Evolutionary conservation across 2,113 vertebrate species (phyloP).

Genomic region (Microcebus lehilahytsara): DNA sequence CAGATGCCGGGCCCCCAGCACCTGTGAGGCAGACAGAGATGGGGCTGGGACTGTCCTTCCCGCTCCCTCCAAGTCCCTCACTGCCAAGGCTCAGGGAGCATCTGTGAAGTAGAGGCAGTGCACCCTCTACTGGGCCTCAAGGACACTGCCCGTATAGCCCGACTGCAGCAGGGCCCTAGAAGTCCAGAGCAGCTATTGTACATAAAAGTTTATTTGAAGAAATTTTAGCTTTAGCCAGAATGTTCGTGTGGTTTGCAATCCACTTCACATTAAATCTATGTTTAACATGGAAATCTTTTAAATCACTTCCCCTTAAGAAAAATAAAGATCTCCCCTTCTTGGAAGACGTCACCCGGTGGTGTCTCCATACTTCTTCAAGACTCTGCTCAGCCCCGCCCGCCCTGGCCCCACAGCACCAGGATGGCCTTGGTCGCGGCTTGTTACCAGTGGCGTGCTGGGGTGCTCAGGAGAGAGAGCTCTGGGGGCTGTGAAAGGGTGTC

Average conservation of each 20-base stretch:
- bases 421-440: neutral
- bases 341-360: neutral
- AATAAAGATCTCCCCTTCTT: neutral
- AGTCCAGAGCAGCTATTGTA: neutral
- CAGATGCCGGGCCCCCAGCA: slow-evolving; percentile 95
- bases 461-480: neutral
- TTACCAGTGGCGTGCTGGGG: neutral
- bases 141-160: neutral
- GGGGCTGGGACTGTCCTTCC: neutral
- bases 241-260: neutral
- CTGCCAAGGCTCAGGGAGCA: neutral
- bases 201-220: neutral
- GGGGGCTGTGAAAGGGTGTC: too few species aligned
- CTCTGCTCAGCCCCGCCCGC: neutral
- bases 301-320: neutral
- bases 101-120: neutral
- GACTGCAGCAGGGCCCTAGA: neutral
- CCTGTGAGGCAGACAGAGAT: slow-evolving; percentile 80
- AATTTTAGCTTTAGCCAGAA: neutral
- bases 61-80: neutral
- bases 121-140: slow-evolving; percentile 70
- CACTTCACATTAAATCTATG: neutral
- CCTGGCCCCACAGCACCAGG: neutral
- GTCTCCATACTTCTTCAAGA: neutral
- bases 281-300: neutral